Base-by-base conservation (phyloP, 2,113 vertebrate species). In the Peromyscus polionotus region DNA sequence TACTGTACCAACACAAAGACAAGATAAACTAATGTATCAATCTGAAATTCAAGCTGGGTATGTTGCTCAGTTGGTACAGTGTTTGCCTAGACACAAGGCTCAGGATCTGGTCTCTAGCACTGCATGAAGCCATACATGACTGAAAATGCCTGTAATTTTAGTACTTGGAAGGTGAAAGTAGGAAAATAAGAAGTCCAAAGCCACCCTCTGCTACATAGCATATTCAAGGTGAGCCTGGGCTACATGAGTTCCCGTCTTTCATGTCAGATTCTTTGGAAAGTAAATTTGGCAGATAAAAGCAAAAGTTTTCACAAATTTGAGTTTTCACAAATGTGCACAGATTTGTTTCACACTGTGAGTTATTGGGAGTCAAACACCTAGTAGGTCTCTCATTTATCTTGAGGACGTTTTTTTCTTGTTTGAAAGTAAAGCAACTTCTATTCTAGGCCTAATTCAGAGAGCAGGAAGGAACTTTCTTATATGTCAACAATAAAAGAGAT, bases 301-400 rank as follows among this genome's bases (percentile, higher is more conserved):
- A 65, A 39, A 90, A 79, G 33, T 77, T 45, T 36, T 51, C 51
- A 51, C 51, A 51, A 51, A 51, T 89, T 91, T 75, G 28, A 4
- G 68, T 95, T 39, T 88, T 90, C n/a, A 68, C 26, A 96, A 33
- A 87, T 89, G 73, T 68, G 36, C 4, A 72, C 4, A 90, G 26
- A 70, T 87, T 89, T 97, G 17, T 93, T 89, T 88, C n/a, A 94
- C 42, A 33, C 73, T 94, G 42, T 20, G 24, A 48, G 90, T 93
- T 72, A 57, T 19, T 88, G 0, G 48, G 73, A 93, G 24, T 83
- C 54, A 36, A 39, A 11, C 33, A 93, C 70, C 5, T 87, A 33
- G 59, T 17, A 68, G 65, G 57, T 6, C 75, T 19, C 68, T 96
- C 13, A 85, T 94, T 96, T 93, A 80, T 87, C 61, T 94, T 76